A percentile compares a stretch with the other conserved stretches of the same genome.
Conservation (phyloP, 2,888 invertebrate species). For the Trachelus tabidus region DNA sequence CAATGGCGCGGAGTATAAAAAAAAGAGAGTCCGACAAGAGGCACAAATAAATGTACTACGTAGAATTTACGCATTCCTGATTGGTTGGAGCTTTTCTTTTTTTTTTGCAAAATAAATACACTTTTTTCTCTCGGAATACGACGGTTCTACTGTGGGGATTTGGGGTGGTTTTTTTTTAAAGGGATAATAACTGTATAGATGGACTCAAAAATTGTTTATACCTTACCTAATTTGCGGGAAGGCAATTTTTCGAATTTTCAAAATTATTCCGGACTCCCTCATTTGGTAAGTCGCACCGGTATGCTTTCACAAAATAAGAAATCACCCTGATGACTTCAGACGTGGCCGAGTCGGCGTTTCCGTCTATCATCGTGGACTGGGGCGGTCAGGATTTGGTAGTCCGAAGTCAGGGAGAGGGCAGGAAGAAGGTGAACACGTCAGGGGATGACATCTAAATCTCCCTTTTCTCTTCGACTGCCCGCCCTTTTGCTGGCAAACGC, state of each 20-base stretch:
- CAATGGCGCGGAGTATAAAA: conserved; percentile 21
- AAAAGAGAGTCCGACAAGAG: neutral
- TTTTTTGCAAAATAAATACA: neutral
- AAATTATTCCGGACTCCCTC: too few relatives aligned
- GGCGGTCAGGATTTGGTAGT: conserved; percentile 11
- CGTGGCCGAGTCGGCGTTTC: conserved; percentile 40
- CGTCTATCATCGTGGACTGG: conserved; percentile 42
- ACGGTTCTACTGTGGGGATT: too few relatives aligned
- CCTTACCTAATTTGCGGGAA: too few relatives aligned
- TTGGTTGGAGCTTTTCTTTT: too few relatives aligned
- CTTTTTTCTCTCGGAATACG: neutral
- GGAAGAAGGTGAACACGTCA: conserved; percentile 50
- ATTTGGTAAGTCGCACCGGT: neutral
- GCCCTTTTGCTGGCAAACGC: conserved; percentile 57
- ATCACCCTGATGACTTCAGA: conserved; percentile 33
- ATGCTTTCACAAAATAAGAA: conserved; percentile 32
- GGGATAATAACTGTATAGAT: too few relatives aligned
- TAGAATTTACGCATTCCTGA: too few relatives aligned
- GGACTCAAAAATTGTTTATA: too few relatives aligned
- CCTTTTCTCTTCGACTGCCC: conserved; percentile 60
- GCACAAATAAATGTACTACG: too few relatives aligned
- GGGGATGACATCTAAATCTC: conserved; percentile 65
- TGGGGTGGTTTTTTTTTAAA: too few relatives aligned
- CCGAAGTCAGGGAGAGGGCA: conserved; percentile 29
- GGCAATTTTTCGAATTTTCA: too few relatives aligned